These are phyloP conservation scores for Habrosyne pyritoides DNA, from an alignment of 2,888 invertebrate genomes.

Conservation along the genomic window DNA sequence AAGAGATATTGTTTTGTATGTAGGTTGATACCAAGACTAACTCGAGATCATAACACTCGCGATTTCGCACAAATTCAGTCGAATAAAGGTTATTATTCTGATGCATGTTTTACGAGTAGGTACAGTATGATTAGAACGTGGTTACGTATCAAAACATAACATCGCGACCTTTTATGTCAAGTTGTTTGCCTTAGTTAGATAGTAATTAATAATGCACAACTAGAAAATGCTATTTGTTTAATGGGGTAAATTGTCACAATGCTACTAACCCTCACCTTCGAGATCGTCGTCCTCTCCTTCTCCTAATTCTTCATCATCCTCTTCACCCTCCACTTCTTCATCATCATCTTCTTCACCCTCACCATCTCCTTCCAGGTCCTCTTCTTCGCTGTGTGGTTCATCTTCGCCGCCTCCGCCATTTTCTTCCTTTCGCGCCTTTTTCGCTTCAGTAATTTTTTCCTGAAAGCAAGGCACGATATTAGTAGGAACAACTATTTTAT, in stretches of 20 bases:
- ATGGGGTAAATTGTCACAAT: background rate
- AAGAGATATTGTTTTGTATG: background rate
- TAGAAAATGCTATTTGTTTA: background rate
- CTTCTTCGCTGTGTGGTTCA: slow-evolving; percentile 85
- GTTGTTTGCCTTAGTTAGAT: background rate
- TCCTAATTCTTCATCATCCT: slow-evolving; percentile 85
- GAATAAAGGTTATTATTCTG: background rate
- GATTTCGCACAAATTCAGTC: background rate
- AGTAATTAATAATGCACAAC: background rate
- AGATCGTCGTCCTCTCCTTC: slow-evolving; percentile 87
- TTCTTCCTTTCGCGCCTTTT: slow-evolving; percentile 92
- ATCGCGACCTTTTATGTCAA: background rate
- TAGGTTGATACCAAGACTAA: background rate
- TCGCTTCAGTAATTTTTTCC: slow-evolving; percentile 89
- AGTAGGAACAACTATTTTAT: slow-evolving; percentile 16
- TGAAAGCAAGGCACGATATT: slow-evolving; percentile 50
- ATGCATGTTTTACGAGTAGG: background rate
- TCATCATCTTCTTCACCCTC: slow-evolving; percentile 85
- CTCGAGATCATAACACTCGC: background rate
- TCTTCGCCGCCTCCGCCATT: slow-evolving; percentile 87
- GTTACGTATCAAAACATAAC: slow-evolving; percentile 1
- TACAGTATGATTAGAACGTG: background rate
- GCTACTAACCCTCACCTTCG: slow-evolving; percentile 72
- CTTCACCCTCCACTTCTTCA: slow-evolving; percentile 85
- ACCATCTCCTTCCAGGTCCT: slow-evolving; percentile 85